These are phyloP conservation scores for Myrmophylax atrothorax DNA, from an alignment of 2,113 vertebrate genomes.

Conservation along the genomic window DNA sequence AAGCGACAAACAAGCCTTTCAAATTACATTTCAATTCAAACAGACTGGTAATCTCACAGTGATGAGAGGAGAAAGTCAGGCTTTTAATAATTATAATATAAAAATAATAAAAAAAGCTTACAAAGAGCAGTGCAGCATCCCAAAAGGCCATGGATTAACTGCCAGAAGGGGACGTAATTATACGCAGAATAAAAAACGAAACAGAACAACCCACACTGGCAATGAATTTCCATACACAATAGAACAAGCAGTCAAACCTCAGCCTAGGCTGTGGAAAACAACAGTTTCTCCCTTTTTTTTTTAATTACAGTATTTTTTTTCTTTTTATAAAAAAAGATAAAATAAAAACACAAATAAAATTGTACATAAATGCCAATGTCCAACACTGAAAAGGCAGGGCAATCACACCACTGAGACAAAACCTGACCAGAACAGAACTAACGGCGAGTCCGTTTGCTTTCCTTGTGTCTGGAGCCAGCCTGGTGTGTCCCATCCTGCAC, in stretches of 20 bases:
- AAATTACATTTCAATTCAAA: conserved; percentile 74
- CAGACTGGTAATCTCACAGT: conserved; percentile 80
- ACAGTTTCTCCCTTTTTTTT: conserved; percentile 65
- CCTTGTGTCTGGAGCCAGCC: conserved; percentile 70
- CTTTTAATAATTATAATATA: conserved; percentile 84
- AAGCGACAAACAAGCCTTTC: conserved; percentile 70
- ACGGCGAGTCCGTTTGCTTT: conserved; percentile 68
- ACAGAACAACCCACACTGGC: conserved; percentile 73
- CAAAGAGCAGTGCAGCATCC: conserved; percentile 79
- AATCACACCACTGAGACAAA: conserved; percentile 77
- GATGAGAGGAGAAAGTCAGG: conserved; percentile 81
- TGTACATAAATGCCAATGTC: conserved; percentile 83
- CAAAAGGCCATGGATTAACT: conserved; percentile 76
- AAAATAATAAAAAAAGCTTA: conserved; percentile 83
- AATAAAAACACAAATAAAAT: conserved; percentile 87
- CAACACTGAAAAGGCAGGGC: conserved; percentile 83
- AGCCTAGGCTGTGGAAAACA: conserved; percentile 78
- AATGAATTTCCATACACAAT: conserved; percentile 76
- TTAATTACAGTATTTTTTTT: conserved; percentile 63
- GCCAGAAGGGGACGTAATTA: conserved; percentile 75
- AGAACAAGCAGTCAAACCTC: conserved; percentile 71
- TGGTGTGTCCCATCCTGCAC: conserved; percentile 37
- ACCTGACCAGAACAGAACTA: conserved; percentile 73
- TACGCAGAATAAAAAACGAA: conserved; percentile 79
- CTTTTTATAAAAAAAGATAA: conserved; percentile 84